Conservation (phyloP, 2,888 invertebrate species). For the Oligia latruncula region DNA sequence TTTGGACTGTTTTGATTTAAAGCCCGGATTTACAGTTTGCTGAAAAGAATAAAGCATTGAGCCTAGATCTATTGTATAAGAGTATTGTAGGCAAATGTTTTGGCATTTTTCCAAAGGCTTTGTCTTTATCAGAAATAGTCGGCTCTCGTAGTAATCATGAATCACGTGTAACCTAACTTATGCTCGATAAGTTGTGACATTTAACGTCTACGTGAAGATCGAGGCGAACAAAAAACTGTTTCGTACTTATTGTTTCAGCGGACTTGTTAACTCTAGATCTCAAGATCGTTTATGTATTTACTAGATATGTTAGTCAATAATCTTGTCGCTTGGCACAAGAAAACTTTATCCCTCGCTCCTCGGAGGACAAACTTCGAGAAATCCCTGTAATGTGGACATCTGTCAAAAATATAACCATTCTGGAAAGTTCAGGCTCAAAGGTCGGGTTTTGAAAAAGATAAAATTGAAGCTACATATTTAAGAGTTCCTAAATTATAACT, state of each 20-base stretch:
- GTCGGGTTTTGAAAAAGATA: constrained; percentile 38
- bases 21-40: not conserved
- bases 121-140: constrained; percentile 36
- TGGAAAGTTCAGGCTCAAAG: constrained; percentile 41
- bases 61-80: constrained; percentile 19
- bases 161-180: constrained; percentile 37
- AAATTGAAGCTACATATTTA: constrained; percentile 52
- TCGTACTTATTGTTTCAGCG: constrained; percentile 17
- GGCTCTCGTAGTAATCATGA: constrained; percentile 29
- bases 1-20: constrained; percentile 46
- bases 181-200: constrained; percentile 19
- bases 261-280: constrained; percentile 8
- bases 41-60: constrained; percentile 22
- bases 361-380: constrained; percentile 47
- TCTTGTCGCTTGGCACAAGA: constrained; percentile 23
- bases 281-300: constrained; percentile 21
- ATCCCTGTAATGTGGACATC: constrained; percentile 49
- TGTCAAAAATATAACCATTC: constrained; percentile 55
- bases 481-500: constrained; percentile 48
- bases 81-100: constrained; percentile 38
- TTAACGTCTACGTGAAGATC: constrained; percentile 15
- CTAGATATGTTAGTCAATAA: constrained; percentile 34
- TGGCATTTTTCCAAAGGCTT: constrained; percentile 47
- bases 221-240: constrained; percentile 6
- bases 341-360: constrained; percentile 31